These are phyloP conservation scores for Andrena camellia DNA, from an alignment of 2,888 invertebrate species.

Conservation along the genomic window DNA sequence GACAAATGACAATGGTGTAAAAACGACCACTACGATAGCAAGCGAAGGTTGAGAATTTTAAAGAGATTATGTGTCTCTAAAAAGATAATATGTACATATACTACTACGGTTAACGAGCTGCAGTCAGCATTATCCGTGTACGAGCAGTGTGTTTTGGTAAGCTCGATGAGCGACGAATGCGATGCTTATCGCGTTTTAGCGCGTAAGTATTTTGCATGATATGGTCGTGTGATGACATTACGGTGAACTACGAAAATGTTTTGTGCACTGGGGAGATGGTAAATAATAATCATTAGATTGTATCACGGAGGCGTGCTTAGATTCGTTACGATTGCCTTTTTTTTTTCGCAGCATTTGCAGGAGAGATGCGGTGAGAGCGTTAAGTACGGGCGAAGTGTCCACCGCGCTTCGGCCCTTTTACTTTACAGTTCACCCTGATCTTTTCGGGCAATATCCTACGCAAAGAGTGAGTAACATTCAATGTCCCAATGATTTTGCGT, in stretches of 20 bases:
- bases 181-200: constrained; percentile 39
- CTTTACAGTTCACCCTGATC: constrained; percentile 97
- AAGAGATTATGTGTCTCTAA: constrained; percentile 22
- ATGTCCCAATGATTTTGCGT: not conserved
- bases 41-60: not conserved
- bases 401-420: constrained; percentile 97
- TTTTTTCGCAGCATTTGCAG: constrained; percentile 76
- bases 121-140: constrained; percentile 28
- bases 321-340: constrained; percentile 69
- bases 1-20: not conserved
- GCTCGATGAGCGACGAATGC: constrained; percentile 30
- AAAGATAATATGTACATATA: constrained; percentile 1
- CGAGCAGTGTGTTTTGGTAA: constrained; percentile 30
- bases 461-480: constrained; percentile 89
- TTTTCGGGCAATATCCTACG: constrained; percentile 96
- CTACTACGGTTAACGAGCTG: not conserved
- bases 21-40: not conserved
- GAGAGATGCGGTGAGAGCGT: constrained; percentile 79
- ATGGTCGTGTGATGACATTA: constrained; percentile 45
- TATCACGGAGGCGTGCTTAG: constrained; percentile 66
- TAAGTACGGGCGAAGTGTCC: constrained; percentile 94
- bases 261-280: constrained; percentile 74
- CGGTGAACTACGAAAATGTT: constrained; percentile 67
- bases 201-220: constrained; percentile 24
- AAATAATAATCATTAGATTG: constrained; percentile 38